phyloP scores from a whole-genome alignment of 2,797 vertebrate species.

The Myotis myotis region DNA sequence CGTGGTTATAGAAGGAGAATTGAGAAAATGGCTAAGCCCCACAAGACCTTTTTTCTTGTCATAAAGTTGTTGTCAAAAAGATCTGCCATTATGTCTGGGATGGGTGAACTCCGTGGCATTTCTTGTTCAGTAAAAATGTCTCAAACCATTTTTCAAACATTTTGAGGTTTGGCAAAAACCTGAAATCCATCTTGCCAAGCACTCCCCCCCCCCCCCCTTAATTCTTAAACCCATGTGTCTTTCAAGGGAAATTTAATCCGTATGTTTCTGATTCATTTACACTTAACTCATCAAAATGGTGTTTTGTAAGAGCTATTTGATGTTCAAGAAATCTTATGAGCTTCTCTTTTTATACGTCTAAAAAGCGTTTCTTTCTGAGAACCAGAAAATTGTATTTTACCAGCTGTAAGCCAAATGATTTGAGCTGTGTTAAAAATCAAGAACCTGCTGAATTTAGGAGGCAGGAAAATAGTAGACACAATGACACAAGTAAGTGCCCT shows the following conservation, averaged over 20 bases:
- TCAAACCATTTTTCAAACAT: constrained; percentile 76
- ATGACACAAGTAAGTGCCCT: background rate
- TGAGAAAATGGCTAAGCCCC: constrained; percentile 41
- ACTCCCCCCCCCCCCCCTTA: constrained; percentile 66
- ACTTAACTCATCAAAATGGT: constrained; percentile 81
- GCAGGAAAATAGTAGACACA: constrained; percentile 13
- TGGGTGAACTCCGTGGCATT: constrained; percentile 63
- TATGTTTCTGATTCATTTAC: constrained; percentile 82
- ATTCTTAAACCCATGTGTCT: constrained; percentile 78
- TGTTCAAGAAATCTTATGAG: constrained; percentile 68
- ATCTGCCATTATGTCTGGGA: constrained; percentile 70
- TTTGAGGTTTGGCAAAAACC: constrained; percentile 78
- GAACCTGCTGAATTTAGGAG: constrained; percentile 53
- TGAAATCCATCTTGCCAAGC: constrained; percentile 75
- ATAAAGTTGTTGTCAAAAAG: constrained; percentile 69
- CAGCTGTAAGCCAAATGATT: constrained; percentile 72
- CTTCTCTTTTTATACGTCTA: constrained; percentile 66
- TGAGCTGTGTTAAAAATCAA: constrained; percentile 45
- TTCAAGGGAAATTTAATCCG: constrained; percentile 80
- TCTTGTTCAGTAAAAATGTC: constrained; percentile 70
- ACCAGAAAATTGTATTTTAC: constrained; percentile 70
- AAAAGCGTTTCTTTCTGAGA: constrained; percentile 65
- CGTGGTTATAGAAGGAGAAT: constrained; percentile 45
- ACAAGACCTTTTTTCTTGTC: constrained; percentile 58
- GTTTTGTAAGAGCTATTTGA: constrained; percentile 77